Evolutionary conservation across 1,140 invertebrate species (phyloP).

Genomic region (Pogonus chalceus): DNA sequence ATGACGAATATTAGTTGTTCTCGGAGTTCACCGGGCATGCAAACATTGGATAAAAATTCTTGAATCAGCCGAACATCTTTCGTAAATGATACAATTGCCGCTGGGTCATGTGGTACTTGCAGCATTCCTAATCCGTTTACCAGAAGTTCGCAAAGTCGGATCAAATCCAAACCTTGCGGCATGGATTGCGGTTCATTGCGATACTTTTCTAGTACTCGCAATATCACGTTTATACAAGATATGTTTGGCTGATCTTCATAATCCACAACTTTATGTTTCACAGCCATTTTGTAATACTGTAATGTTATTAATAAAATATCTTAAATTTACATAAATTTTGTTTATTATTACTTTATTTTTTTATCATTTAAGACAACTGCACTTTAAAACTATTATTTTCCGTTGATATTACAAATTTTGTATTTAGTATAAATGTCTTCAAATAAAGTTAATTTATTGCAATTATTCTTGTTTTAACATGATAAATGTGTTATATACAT

Average conservation of each 20-base stretch:
- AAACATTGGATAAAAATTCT: constrained; percentile 24
- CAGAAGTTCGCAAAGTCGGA: constrained; percentile 22
- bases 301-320: too few relatives aligned
- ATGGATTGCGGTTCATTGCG: constrained; percentile 16
- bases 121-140: constrained; percentile 26
- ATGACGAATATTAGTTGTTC: constrained; percentile 28
- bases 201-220: constrained; percentile 23
- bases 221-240: constrained; percentile 21
- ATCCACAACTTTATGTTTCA: constrained; percentile 31
- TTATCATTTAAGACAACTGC: too few relatives aligned
- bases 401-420: too few relatives aligned
- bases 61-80: constrained; percentile 34
- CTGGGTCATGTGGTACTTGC: constrained; percentile 23
- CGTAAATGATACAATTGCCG: constrained; percentile 31
- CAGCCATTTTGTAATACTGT: constrained; percentile 26
- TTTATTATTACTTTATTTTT: too few relatives aligned
- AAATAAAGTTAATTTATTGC: too few relatives aligned
- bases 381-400: too few relatives aligned
- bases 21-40: constrained; percentile 25
- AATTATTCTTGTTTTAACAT: too few relatives aligned
- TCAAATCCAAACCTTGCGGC: constrained; percentile 14
- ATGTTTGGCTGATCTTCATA: constrained; percentile 15
- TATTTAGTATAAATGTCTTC: too few relatives aligned
- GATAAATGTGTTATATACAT: too few relatives aligned
- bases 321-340: too few relatives aligned